Evolutionary conservation across 2,888 invertebrate species (phyloP).

Genomic region (Dicranocentrus wangi): DNA sequence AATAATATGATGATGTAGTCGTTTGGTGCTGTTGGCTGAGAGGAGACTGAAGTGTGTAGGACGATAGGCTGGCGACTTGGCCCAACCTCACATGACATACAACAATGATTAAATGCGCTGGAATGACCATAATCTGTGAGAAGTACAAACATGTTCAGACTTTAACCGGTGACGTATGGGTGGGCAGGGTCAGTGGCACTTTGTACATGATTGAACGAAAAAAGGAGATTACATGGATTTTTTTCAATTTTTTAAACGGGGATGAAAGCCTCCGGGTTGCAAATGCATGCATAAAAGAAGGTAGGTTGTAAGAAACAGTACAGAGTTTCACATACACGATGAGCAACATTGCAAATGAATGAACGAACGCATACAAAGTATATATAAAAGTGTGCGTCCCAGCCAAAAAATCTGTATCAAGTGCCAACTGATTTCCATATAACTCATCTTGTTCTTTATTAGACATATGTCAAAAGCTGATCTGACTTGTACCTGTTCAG

Average conservation of each 20-base stretch:
- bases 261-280: slow-evolving; percentile 31
- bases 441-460: slow-evolving; percentile 31
- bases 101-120: slow-evolving; percentile 37
- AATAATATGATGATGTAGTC: background rate
- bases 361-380: background rate
- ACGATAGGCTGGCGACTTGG: background rate
- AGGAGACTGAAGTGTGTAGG: slow-evolving; percentile 11
- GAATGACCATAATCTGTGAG: slow-evolving; percentile 48
- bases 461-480: slow-evolving; percentile 19
- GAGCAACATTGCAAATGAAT: background rate
- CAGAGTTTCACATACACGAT: background rate
- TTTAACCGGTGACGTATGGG: background rate
- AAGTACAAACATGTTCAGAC: background rate
- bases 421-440: slow-evolving; percentile 57
- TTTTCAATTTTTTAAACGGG: slow-evolving; percentile 15
- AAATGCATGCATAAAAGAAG: background rate
- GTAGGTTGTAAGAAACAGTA: background rate
- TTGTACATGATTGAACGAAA: background rate
- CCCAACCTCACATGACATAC: background rate
- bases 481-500: slow-evolving; percentile 22
- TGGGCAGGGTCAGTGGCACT: slow-evolving; percentile 54
- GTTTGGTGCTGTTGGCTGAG: background rate
- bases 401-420: background rate
- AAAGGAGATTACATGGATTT: no score
- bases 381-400: background rate